A percentile compares a stretch with the other conserved stretches of the same genome.
Conservation (phyloP, 2,113 vertebrate species). For the Leptodactylus fuscus region DNA sequence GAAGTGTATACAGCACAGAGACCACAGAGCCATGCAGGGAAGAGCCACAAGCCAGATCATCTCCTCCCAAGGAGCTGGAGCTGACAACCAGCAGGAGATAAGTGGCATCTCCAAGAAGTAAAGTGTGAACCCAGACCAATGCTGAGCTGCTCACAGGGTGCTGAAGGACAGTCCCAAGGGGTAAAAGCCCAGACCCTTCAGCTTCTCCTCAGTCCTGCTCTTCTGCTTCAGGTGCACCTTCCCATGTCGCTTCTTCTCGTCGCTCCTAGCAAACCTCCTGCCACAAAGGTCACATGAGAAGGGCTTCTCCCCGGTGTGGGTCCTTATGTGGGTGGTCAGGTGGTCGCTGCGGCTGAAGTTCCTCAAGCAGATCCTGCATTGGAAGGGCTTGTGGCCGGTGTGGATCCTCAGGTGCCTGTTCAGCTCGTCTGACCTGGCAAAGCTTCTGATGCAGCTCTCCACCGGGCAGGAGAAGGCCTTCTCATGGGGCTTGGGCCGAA, state of each 20-base stretch:
- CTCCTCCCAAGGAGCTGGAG: slow-evolving; percentile 4
- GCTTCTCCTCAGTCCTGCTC: slow-evolving; percentile 92
- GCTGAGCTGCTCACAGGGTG: slow-evolving; percentile 63
- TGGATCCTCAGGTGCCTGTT: slow-evolving; percentile 97
- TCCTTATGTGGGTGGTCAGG: slow-evolving; percentile 97
- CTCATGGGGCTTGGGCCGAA: slow-evolving; percentile 88
- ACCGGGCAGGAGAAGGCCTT: slow-evolving; percentile 95
- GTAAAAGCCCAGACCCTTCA: slow-evolving; percentile 81
- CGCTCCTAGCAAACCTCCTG: slow-evolving; percentile 91
- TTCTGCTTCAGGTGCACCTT: slow-evolving; percentile 97
- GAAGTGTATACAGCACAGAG: too few relatives aligned
- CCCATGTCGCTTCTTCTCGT: slow-evolving; percentile 94
- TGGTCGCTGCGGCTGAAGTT: slow-evolving; percentile 98
- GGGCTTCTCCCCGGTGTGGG: slow-evolving; percentile 66
- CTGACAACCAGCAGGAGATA: neutral
- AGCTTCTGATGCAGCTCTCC: slow-evolving; percentile 92
- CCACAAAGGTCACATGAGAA: slow-evolving; percentile 97
- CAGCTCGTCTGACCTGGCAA: slow-evolving; percentile 94
- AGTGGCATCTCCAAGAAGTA: slow-evolving; percentile 35
- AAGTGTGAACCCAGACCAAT: neutral
- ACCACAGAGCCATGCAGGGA: slow-evolving; percentile 43
- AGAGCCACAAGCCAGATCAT: slow-evolving; percentile 32
- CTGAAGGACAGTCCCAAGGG: slow-evolving; percentile 77
- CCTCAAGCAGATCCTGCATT: slow-evolving; percentile 96
- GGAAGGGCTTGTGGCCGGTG: slow-evolving; percentile 97